Base-by-base conservation (phyloP, 2,888 invertebrate genomes). In the Rhabditoides inermis region DNA sequence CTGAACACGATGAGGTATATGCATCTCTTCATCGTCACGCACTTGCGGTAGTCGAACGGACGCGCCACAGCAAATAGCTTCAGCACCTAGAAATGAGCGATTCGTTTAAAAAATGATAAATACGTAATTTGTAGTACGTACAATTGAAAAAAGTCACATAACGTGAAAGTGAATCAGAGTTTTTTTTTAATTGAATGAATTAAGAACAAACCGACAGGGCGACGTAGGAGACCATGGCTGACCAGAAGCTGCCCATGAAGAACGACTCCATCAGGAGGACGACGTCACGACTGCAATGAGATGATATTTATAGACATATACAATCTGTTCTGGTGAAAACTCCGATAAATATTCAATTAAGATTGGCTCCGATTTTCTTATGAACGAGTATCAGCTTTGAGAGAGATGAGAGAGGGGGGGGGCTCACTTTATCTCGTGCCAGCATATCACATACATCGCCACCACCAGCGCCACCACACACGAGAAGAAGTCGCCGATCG, bases 401-500 rank as follows among this genome's bases (percentile, higher is more conserved):
- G 26, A 39, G n/a, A 4, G 25, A 4, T 45, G 12, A 6, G 7
- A 27, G 6, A 22, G 22, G n/a, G 20, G 26, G 15, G 37, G 18
- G 6, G 61, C 67, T 62, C 41, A 73, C 74, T 68, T 70, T 23
- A 72, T 61, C 37, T 68, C 63, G 36, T 60, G 64, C 36, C 59
- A 58, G 15, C 54, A 49, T 12, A 71, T 45, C 27, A 68, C 65
- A 45, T 74, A 75, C 15, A 30, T 47, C 53, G 61, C 58, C 1
- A 56, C 55, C 12, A 62, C 50, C 15, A 71, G 40, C 4, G 69
- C 68, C 4, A 61, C 56, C 12, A 58, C 27, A 52, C 70, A 70
- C 5, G 70, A 63, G 35, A 71, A 58, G 3, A 72, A 30, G 48
- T 74, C 74, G 27, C 74, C 74, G 41, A 72, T 55, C 26, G 74